Evolutionary conservation across 2,888 invertebrate species (phyloP).

Genomic region (Eristalis intricaria): DNA sequence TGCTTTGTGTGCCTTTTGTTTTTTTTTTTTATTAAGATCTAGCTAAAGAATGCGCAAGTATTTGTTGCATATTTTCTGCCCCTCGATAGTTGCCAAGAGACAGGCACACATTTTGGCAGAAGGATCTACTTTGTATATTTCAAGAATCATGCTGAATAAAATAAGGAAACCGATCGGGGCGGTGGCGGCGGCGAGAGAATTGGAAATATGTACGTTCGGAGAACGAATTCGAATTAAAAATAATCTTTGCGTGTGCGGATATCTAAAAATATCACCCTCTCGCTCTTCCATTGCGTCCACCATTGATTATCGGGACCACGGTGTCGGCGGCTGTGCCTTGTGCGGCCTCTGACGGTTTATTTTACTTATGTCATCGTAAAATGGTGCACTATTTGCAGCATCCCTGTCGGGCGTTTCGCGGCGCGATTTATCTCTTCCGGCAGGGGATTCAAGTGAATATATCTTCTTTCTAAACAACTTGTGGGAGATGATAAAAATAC

Average conservation of each 20-base stretch:
- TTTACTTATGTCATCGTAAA: conserved; percentile 58
- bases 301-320: background rate
- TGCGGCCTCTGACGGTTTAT: conserved; percentile 29
- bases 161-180: conserved; percentile 18
- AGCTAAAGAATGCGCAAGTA: conserved; percentile 11
- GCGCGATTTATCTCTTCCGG: conserved; percentile 51
- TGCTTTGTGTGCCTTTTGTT: background rate
- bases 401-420: background rate
- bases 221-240: conserved; percentile 30
- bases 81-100: conserved; percentile 29
- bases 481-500: background rate
- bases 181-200: background rate
- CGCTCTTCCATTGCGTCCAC: background rate
- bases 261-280: conserved; percentile 52
- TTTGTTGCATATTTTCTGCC: conserved; percentile 35
- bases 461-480: conserved; percentile 5
- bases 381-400: conserved; percentile 47
- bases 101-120: conserved; percentile 35
- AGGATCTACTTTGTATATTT: conserved; percentile 20
- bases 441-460: background rate
- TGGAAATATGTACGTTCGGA: conserved; percentile 27
- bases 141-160: background rate
- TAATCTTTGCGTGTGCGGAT: conserved; percentile 65
- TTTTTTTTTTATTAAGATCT: conserved; percentile 13
- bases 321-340: background rate